Evolutionary conservation across 92 coral and sea anemone genomes (phyloP), one percentile per base, ranked within the genome.

Genomic region (Paragorgia papillata): DNA sequence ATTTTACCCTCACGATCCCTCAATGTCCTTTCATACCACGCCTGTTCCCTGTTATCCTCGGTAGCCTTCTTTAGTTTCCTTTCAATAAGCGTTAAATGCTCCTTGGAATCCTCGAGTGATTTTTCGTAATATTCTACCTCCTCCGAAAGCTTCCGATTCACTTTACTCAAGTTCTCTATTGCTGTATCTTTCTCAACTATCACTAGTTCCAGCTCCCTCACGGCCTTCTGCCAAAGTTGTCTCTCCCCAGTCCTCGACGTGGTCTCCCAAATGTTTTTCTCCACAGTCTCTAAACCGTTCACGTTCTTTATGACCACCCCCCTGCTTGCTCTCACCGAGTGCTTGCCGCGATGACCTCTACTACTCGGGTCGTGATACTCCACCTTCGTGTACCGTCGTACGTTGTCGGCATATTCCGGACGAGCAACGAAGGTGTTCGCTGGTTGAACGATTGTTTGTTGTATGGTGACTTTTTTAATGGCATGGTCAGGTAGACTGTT

Each of bases 321-420:
- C 75, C 59, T 24, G 59, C n/a, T 22, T 3, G 75, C 58, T 30
- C 33, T 68, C 14, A 53, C 75, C 37, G 40, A 19, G 39, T 49
- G 8, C 55, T 28, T 68, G 7, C 75, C 75, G 19, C 75, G 75
- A 44, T 68, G 58, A 12, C 75, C 75, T 29, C 75, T 50, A 9
- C 39, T 51, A n/a, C 37, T 68, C 1, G 75, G 75, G 59, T 68
- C 75, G 32, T 68, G 75, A 40, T 26, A 68, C 48, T 43, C 75
- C 37, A 68, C 75, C 57, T 46, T 68, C 53, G 75, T 39, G 28
- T 68, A 68, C 7, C 75, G 75, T 68, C 75, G 75, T 7, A 44
- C 2, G 59, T 51, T 44, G 58, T 68, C 75, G 75, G 15, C 53
- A 15, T n/a, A 37, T 13, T 48, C 55, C 75, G 75, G 44, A 15